Percentiles rank a stretch among this genome's conserved stretches.
Evolutionary conservation across 2,113 vertebrate genomes (phyloP).

Genomic region (Corydoras maculifer): DNA sequence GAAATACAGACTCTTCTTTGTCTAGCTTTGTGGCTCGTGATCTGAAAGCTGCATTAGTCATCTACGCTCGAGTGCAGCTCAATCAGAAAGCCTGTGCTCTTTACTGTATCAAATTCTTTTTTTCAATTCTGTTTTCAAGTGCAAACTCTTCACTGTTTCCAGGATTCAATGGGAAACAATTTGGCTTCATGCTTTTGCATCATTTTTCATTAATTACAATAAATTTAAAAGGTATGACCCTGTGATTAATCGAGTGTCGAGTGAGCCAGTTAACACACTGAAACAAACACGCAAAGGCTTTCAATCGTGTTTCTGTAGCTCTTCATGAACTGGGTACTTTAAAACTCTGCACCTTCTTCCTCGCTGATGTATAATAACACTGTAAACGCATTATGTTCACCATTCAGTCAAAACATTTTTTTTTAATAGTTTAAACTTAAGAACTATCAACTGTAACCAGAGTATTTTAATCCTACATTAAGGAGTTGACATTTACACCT

Average conservation of each 20-base stretch:
- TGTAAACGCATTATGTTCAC: no score
- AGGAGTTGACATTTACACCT: no score
- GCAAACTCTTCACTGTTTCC: constrained; percentile 4
- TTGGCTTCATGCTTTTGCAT: background rate
- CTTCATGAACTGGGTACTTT: no score
- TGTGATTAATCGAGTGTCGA: constrained; percentile 12
- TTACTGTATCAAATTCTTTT: background rate
- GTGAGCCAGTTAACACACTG: background rate
- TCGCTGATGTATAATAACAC: no score
- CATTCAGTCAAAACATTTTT: no score
- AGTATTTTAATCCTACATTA: no score
- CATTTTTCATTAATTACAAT: background rate
- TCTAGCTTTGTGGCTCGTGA: constrained; percentile 14
- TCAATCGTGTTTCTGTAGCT: no score
- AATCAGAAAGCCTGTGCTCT: background rate
- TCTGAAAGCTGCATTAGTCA: constrained; percentile 7
- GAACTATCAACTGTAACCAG: no score
- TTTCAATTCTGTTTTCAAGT: background rate
- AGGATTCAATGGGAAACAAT: background rate
- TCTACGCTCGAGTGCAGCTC: constrained; percentile 3
- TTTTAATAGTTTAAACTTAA: no score
- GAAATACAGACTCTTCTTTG: constrained; percentile 33
- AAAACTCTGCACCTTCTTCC: no score
- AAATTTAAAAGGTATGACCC: background rate
- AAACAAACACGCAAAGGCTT: background rate